Base-by-base conservation (phyloP, 2,113 vertebrate genomes). In the Otocyon megalotis region DNA sequence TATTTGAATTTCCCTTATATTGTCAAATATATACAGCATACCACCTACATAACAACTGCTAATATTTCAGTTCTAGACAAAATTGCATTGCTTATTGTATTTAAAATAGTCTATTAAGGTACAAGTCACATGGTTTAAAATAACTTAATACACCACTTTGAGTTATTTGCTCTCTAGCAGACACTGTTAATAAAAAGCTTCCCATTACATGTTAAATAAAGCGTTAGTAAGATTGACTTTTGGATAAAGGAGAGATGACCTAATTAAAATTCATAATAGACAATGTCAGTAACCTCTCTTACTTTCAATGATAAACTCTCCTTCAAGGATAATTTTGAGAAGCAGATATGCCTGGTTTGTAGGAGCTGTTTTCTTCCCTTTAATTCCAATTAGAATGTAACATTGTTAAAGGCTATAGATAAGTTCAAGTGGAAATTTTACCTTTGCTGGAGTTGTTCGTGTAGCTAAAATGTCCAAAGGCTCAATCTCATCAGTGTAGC, bases 211-310 rank as follows among this genome's bases (percentile, higher is more conserved):
- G 15, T 94, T 87, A 88, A 96, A 90, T 76, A 94, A 80, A 74
- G 10, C 14, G 15, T 94, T 69, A 63, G 65, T 53, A 90, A 81
- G 20, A 80, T 9, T 90, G 28, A 90, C 88, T 93, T 88, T 84
- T 67, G 19, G 56, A 76, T 56, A 87, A 97, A 71, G 11, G 9
- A 80, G 50, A 87, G 48, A 56, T 15, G 24, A 90, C 5, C 37
- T 58, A 30, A 96, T 88, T 96, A 80, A 93, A 94, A 96, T 88
- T 87, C 30, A 53, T 81, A 76, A 74, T 50, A 16, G 43, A 32
- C 30, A 60, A 90, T 58, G n/a, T 28, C 35, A 53, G 10, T 30
- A 63, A 50, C 58, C 1, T 43, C 53, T 74, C 15, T 54, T 53
- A 48, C 1, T 26, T 20, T 80, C 56, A 83, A 37, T 60, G 28